Conservation (phyloP, 1,140 invertebrate species). For the Cylas formicarius region DNA sequence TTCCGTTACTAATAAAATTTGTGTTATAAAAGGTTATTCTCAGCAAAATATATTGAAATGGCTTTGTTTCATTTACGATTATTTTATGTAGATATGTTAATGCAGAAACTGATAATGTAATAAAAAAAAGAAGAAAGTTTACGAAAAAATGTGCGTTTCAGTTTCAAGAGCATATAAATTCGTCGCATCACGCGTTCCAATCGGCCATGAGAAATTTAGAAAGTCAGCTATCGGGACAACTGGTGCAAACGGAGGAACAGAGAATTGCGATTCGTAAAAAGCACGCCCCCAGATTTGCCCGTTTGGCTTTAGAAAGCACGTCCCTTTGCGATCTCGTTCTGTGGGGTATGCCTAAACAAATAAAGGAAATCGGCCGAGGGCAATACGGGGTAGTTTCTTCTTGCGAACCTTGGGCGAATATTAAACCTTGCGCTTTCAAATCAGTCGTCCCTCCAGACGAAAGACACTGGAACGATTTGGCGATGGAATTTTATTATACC, state of each 20-base stretch:
- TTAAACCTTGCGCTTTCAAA: slow-evolving; percentile 76
- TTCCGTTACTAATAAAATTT: too few species aligned
- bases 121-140: background rate
- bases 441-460: slow-evolving; percentile 86
- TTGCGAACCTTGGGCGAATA: slow-evolving; percentile 72
- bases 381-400: slow-evolving; percentile 91
- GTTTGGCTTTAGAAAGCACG: slow-evolving; percentile 77
- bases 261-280: slow-evolving; percentile 67
- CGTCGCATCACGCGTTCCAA: slow-evolving; percentile 64
- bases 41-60: too few species aligned
- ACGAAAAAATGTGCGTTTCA: too few species aligned
- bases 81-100: too few species aligned
- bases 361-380: slow-evolving; percentile 78
- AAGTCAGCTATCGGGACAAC: slow-evolving; percentile 59
- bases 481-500: slow-evolving; percentile 87
- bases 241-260: slow-evolving; percentile 78
- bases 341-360: slow-evolving; percentile 71
- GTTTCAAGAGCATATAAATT: slow-evolving; percentile 57
- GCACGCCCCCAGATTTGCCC: slow-evolving; percentile 73
- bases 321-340: slow-evolving; percentile 73
- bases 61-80: too few species aligned
- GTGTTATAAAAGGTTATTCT: too few species aligned
- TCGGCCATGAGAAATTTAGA: slow-evolving; percentile 61
- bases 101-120: too few species aligned
- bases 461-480: slow-evolving; percentile 85